Percentiles rank a stretch among this genome's conserved stretches.
Conservation (phyloP, 2,797 vertebrate genomes). For the Anabacerthia variegaticeps region DNA sequence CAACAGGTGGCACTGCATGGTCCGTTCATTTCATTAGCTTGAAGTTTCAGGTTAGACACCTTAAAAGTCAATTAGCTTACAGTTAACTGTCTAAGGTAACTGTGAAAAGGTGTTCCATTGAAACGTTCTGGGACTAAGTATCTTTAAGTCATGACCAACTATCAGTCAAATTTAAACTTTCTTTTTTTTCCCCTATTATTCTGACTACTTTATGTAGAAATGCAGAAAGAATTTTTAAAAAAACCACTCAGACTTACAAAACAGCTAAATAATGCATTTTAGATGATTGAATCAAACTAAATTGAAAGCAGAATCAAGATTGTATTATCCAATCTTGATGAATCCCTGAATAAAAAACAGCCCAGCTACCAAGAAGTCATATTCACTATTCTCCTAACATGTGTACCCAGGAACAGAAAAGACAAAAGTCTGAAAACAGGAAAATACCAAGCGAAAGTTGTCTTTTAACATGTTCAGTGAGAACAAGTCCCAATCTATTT, state of each 20-base stretch:
- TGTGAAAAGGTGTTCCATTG: neutral
- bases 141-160: neutral
- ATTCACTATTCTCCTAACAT: neutral
- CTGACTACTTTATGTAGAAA: neutral
- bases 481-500: neutral
- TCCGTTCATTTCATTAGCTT: neutral
- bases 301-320: neutral
- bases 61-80: neutral
- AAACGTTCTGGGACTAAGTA: neutral
- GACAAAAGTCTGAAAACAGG: neutral
- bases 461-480: neutral
- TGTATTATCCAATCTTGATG: neutral
- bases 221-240: neutral
- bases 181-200: neutral
- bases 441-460: neutral
- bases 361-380: neutral
- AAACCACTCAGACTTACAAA: fast-evolving
- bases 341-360: neutral
- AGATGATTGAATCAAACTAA: neutral
- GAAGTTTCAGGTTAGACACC: neutral
- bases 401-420: neutral
- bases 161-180: neutral
- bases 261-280: neutral
- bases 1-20: neutral
- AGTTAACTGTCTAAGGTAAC: neutral